Conservation (phyloP, 2,888 invertebrate genomes). For the Cephus runcator region DNA sequence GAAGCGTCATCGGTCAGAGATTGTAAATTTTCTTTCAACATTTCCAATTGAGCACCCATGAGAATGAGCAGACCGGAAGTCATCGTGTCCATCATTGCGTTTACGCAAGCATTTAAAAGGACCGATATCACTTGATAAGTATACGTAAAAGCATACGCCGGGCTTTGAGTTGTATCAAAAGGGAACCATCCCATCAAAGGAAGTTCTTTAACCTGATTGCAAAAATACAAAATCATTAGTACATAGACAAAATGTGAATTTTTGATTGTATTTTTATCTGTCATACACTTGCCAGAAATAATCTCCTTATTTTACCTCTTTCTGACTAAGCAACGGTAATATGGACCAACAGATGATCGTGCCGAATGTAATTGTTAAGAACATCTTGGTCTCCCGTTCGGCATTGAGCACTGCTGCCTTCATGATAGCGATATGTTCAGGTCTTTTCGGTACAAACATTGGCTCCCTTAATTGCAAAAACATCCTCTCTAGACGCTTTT, state of each 20-base stretch:
- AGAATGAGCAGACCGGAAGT: constrained; percentile 67
- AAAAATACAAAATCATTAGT: too few relatives aligned
- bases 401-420: constrained; percentile 37
- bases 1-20: background rate
- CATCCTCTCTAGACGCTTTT: constrained; percentile 24
- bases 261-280: background rate
- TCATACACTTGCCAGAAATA: background rate
- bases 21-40: constrained; percentile 49
- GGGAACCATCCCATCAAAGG: constrained; percentile 64
- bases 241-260: too few relatives aligned
- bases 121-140: constrained; percentile 67
- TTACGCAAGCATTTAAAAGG: constrained; percentile 65
- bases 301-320: constrained; percentile 27
- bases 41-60: constrained; percentile 65
- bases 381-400: constrained; percentile 38
- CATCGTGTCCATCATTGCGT: constrained; percentile 68
- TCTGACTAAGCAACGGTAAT: constrained; percentile 51
- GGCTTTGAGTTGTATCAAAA: constrained; percentile 63
- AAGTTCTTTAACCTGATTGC: constrained; percentile 16
- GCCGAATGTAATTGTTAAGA: constrained; percentile 38
- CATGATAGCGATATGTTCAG: constrained; percentile 38
- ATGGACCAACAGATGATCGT: constrained; percentile 55
- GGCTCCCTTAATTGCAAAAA: constrained; percentile 29
- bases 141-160: constrained; percentile 65
- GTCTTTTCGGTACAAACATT: constrained; percentile 43